phyloP scores from a whole-genome alignment of 2,797 vertebrate species.

The Aldrovandia affinis region DNA sequence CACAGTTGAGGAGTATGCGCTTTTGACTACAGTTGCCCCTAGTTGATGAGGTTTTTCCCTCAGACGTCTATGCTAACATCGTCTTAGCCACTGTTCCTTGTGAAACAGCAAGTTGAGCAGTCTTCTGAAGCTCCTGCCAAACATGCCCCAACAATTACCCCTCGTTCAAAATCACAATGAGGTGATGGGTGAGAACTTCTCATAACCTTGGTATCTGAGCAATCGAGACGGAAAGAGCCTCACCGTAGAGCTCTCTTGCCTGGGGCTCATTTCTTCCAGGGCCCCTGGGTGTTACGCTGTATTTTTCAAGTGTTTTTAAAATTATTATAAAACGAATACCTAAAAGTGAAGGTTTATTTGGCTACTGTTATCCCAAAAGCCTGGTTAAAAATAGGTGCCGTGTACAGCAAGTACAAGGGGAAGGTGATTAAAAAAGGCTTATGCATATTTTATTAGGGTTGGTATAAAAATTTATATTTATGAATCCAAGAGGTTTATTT shows the following conservation, averaged over 20 bases:
- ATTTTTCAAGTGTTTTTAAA: background rate
- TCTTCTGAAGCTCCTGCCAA: no score
- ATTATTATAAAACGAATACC: conserved; percentile 19
- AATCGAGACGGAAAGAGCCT: background rate
- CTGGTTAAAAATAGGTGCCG: conserved; percentile 3
- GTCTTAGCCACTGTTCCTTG: no score
- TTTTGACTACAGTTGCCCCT: no score
- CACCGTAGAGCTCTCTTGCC: background rate
- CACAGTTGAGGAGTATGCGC: no score
- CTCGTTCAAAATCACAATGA: no score
- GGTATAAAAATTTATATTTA: background rate
- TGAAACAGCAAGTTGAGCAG: no score
- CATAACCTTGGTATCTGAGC: background rate
- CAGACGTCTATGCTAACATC: no score
- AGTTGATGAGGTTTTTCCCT: no score
- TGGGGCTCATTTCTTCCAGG: background rate
- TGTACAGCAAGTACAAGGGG: background rate
- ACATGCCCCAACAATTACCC: no score
- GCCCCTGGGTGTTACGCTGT: background rate
- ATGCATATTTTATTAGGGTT: background rate
- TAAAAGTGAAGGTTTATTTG: conserved; percentile 12
- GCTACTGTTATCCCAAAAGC: background rate
- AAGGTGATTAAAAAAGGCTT: conserved; percentile 1
- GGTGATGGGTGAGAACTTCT: conserved; percentile 2
- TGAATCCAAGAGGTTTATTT: background rate